Percentiles rank a stretch among this genome's conserved stretches.
phyloP scores from a whole-genome alignment of 2,888 invertebrate genomes.

The Latrodectus hesperus region DNA sequence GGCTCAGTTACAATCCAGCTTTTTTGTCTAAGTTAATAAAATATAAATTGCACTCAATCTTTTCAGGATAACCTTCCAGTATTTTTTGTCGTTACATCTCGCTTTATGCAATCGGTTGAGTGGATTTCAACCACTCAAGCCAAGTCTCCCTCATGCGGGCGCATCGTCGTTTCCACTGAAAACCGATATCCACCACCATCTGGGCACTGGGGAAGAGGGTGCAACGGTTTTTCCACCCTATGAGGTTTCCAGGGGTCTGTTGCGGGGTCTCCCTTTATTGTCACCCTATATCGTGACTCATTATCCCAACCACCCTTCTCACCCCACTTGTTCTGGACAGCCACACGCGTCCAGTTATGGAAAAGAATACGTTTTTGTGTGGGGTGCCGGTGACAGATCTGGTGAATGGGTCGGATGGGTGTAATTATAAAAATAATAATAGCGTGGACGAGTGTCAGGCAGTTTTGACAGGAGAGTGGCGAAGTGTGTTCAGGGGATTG shows the following conservation, averaged over 20 bases:
- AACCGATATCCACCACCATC: conserved; percentile 35
- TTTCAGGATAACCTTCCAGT: too few relatives aligned
- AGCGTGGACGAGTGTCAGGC: conserved; percentile 13
- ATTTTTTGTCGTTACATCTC: too few relatives aligned
- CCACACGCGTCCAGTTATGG: neutral
- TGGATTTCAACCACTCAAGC: too few relatives aligned
- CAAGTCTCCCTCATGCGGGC: too few relatives aligned
- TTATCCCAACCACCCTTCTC: conserved; percentile 19
- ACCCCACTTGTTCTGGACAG: conserved; percentile 8
- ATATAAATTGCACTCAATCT: too few relatives aligned
- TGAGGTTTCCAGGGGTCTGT: conserved; percentile 41
- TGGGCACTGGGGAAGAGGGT: conserved; percentile 15
- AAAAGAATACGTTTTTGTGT: conserved; percentile 21
- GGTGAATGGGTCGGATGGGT: conserved; percentile 26
- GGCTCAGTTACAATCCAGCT: too few relatives aligned
- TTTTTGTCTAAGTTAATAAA: too few relatives aligned
- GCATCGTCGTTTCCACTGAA: conserved; percentile 4
- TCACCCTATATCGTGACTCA: conserved; percentile 54
- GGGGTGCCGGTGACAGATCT: conserved; percentile 3
- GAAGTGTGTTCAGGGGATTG: conserved; percentile 16
- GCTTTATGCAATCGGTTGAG: too few relatives aligned
- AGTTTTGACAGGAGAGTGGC: conserved; percentile 44
- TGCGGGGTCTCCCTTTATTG: conserved; percentile 39
- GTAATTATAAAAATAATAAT: conserved; percentile 57
- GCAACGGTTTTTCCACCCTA: conserved; percentile 5